These are phyloP conservation scores for Momotus momota DNA, from an alignment of 2,797 vertebrate genomes.

Conservation along the genomic window DNA sequence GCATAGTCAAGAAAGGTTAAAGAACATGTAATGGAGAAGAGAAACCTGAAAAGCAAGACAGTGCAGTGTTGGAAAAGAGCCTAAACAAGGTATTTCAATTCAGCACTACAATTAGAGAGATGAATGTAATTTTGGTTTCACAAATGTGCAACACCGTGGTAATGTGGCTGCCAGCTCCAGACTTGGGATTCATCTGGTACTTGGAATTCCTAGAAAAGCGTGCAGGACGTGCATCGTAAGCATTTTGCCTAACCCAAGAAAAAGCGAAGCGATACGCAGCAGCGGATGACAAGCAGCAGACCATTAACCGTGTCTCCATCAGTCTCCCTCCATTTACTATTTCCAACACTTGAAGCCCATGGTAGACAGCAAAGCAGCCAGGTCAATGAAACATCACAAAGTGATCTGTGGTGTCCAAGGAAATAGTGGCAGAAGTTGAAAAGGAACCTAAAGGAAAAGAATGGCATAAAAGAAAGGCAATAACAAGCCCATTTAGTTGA, in stretches of 20 bases:
- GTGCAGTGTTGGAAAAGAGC: not conserved
- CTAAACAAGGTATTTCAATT: not conserved
- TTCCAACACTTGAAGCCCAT: not conserved
- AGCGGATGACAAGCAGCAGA: not conserved
- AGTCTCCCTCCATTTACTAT: not conserved
- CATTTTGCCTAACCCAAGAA: not conserved
- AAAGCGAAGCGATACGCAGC: not conserved
- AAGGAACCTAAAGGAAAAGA: not conserved
- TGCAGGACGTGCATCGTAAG: not conserved
- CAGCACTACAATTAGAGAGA: not conserved
- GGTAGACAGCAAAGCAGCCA: not conserved
- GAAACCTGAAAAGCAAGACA: conserved; percentile 45
- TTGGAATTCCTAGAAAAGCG: not conserved
- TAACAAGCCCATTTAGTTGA: fast-evolving
- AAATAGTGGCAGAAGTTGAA: not conserved
- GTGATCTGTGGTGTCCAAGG: not conserved
- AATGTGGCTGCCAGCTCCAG: not conserved
- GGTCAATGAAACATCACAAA: not conserved
- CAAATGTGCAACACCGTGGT: not conserved
- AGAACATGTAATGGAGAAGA: not conserved
- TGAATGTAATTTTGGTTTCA: conserved; percentile 26
- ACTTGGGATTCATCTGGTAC: not conserved
- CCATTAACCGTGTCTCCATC: not conserved
- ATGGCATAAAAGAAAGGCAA: not conserved
- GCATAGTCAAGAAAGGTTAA: not conserved